These are phyloP conservation scores for Trypoxylus dichotomus DNA, from an alignment of 1,140 invertebrate species.

Conservation along the genomic window DNA sequence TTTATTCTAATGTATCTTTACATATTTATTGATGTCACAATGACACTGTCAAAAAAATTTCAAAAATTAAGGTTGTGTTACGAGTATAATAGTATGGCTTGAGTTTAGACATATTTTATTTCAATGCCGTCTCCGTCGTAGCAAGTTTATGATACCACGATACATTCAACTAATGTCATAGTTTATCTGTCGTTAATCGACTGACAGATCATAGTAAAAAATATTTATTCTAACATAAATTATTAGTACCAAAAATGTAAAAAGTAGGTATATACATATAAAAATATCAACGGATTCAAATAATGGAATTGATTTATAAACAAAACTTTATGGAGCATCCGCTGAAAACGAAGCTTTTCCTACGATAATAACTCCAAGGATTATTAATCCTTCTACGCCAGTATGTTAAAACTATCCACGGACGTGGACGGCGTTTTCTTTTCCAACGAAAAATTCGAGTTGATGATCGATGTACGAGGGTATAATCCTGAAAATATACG, in stretches of 20 bases:
- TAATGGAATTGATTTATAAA: background rate
- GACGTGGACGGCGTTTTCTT: background rate
- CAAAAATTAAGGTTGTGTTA: too few relatives aligned
- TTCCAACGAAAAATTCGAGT: background rate
- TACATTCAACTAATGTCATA: too few relatives aligned
- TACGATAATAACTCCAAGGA: background rate
- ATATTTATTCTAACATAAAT: background rate
- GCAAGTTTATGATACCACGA: too few relatives aligned
- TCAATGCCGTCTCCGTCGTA: too few relatives aligned
- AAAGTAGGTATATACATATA: background rate
- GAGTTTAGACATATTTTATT: too few relatives aligned
- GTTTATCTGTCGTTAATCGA: too few relatives aligned
- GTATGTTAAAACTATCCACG: background rate
- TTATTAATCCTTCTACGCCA: background rate
- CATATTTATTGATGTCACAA: too few relatives aligned
- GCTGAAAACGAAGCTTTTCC: background rate
- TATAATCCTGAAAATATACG: background rate
- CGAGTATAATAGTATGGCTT: too few relatives aligned
- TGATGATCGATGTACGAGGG: background rate
- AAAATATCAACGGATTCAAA: background rate
- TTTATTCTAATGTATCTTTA: too few relatives aligned
- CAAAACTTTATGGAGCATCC: background rate
- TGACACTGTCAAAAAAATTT: too few relatives aligned
- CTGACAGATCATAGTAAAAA: too few relatives aligned
- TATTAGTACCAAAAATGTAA: background rate